Evolutionary conservation across 2,797 vertebrate genomes (phyloP).

Genomic region (Myiotriccus ornatus): DNA sequence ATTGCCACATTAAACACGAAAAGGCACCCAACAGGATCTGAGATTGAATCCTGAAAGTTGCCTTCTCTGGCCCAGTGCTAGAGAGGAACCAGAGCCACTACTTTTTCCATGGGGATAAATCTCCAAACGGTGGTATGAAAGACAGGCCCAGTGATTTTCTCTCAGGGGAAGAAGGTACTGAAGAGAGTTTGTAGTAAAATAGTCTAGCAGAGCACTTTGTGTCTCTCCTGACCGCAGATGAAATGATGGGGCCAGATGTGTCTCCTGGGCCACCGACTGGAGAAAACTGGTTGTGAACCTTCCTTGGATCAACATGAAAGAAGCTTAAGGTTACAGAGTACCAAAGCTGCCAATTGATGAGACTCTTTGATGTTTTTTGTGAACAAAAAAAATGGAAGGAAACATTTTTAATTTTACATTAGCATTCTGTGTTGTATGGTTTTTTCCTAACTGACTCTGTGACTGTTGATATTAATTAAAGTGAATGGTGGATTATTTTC

Average conservation of each 20-base stretch:
- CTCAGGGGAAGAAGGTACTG: slow-evolving; percentile 54
- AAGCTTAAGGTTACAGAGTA: slow-evolving; percentile 58
- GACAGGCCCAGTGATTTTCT: slow-evolving; percentile 37
- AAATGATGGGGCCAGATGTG: slow-evolving; percentile 62
- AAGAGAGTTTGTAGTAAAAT: slow-evolving; percentile 64
- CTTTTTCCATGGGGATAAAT: neutral
- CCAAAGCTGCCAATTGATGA: slow-evolving; percentile 63
- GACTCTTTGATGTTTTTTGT: slow-evolving; percentile 68
- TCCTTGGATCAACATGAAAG: slow-evolving; percentile 76
- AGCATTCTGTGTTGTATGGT: neutral
- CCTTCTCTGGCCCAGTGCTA: neutral
- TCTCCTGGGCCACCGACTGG: slow-evolving; percentile 37
- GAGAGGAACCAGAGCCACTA: neutral
- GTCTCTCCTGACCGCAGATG: slow-evolving; percentile 58
- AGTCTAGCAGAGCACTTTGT: slow-evolving; percentile 55
- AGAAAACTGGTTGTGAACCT: slow-evolving; percentile 66
- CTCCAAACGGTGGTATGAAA: slow-evolving; percentile 20
- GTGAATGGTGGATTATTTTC: slow-evolving; percentile 56
- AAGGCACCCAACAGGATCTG: neutral
- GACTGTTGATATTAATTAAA: slow-evolving; percentile 66
- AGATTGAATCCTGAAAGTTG: neutral
- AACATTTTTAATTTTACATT: slow-evolving; percentile 34
- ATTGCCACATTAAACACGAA: neutral
- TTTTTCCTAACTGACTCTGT: slow-evolving; percentile 19
- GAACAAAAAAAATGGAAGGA: slow-evolving; percentile 44